phyloP scores from a whole-genome alignment of 2,797 vertebrate genomes.

The Distichodus sexfasciatus region DNA sequence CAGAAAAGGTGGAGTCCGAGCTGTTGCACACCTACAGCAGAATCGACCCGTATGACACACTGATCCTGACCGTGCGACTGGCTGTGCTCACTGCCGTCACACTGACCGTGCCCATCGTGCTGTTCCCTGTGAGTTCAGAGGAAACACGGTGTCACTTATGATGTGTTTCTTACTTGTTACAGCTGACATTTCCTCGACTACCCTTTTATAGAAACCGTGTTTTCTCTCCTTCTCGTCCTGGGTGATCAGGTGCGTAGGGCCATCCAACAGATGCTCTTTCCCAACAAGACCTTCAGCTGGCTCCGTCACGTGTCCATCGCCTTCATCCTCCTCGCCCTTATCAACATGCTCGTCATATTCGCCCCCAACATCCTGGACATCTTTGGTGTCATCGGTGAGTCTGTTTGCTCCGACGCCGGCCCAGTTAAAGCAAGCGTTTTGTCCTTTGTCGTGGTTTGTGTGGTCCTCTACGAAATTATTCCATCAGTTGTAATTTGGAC shows the following conservation, averaged over 20 bases:
- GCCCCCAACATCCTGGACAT: slow-evolving; percentile 96
- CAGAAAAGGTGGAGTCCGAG: slow-evolving; percentile 88
- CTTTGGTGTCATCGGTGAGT: slow-evolving; percentile 94
- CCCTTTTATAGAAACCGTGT: background rate
- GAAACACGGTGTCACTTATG: too few relatives aligned
- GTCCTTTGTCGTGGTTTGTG: too few relatives aligned
- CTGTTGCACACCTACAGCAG: slow-evolving; percentile 93
- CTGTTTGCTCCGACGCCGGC: background rate
- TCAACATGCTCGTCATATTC: slow-evolving; percentile 96
- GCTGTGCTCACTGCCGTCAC: slow-evolving; percentile 95
- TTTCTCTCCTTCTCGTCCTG: background rate
- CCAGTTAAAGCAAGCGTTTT: background rate
- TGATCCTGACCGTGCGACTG: slow-evolving; percentile 93
- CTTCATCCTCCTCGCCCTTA: slow-evolving; percentile 77
- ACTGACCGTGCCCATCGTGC: slow-evolving; percentile 93
- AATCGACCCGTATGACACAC: slow-evolving; percentile 87
- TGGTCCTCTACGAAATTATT: too few relatives aligned
- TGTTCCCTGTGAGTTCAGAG: slow-evolving; percentile 87
- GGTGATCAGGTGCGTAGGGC: slow-evolving; percentile 84
- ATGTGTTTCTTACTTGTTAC: too few relatives aligned
- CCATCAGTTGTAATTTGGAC: too few relatives aligned
- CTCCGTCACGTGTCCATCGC: slow-evolving; percentile 85
- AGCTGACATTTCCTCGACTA: too few relatives aligned
- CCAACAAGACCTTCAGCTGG: slow-evolving; percentile 90
- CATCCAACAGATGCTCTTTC: slow-evolving; percentile 93